Conservation (phyloP, 2,113 vertebrate genomes). For the Telmatochromis brichardi region DNA sequence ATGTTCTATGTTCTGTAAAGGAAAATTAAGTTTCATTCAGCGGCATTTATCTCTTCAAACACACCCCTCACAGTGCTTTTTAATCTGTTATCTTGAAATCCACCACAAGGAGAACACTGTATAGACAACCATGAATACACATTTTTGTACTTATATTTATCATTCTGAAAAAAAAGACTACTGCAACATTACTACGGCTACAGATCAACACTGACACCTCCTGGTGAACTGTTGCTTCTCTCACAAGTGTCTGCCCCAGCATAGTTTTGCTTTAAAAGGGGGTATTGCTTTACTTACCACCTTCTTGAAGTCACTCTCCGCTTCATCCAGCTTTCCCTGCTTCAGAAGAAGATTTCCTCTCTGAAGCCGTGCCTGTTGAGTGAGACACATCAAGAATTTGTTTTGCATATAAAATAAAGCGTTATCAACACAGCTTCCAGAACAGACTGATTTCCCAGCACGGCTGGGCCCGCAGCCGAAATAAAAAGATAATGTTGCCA, state of each 20-base stretch:
- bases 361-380: constrained; percentile 85
- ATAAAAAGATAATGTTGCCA: background rate
- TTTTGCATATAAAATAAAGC: background rate
- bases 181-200: background rate
- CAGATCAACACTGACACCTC: constrained; percentile 48
- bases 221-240: constrained; percentile 11
- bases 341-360: constrained; percentile 91
- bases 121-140: background rate
- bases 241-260: background rate
- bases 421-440: background rate
- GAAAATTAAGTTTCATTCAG: background rate
- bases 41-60: background rate
- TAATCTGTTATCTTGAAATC: background rate
- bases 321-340: constrained; percentile 92
- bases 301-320: constrained; percentile 90
- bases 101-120: background rate
- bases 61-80: background rate
- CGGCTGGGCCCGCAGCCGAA: background rate
- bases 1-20: background rate
- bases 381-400: background rate
- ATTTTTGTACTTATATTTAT: background rate
- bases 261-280: background rate
- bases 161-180: background rate
- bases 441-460: background rate
- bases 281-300: constrained; percentile 76